Evolutionary conservation across 1,140 invertebrate genomes (phyloP).

Genomic region (Pemphigus obesinymphae): DNA sequence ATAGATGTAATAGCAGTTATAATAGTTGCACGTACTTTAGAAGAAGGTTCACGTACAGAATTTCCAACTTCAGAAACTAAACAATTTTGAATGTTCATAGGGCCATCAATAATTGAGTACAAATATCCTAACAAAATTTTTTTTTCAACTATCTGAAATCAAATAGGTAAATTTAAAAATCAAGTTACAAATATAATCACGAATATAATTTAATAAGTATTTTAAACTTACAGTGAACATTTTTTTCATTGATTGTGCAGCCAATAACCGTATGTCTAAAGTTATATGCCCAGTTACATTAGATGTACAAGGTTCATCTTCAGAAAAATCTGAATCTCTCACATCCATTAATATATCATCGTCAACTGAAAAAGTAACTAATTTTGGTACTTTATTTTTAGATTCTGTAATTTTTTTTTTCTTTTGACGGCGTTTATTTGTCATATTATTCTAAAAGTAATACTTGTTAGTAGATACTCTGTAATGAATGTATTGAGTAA

Average conservation of each 20-base stretch:
- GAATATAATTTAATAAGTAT: neutral
- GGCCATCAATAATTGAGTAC: constrained; percentile 22
- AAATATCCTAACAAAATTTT: constrained; percentile 21
- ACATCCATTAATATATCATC: constrained; percentile 3
- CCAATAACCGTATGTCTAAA: constrained; percentile 14
- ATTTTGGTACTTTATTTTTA: constrained; percentile 31
- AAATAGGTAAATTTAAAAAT: neutral
- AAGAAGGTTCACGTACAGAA: constrained; percentile 17
- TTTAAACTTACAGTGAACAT: constrained; percentile 8
- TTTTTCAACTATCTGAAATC: constrained; percentile 19
- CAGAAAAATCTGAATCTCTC: constrained; percentile 35
- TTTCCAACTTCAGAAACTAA: neutral
- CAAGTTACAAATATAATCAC: neutral
- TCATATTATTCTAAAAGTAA: constrained; percentile 20
- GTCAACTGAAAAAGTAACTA: constrained; percentile 3
- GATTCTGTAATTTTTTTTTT: constrained; percentile 36
- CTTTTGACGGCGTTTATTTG: constrained; percentile 29
- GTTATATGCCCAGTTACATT: neutral
- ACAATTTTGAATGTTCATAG: constrained; percentile 26
- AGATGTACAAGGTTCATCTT: constrained; percentile 5
- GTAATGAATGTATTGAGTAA: neutral
- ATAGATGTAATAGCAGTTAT: constrained; percentile 30
- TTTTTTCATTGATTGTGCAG: constrained; percentile 32
- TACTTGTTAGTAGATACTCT: neutral
- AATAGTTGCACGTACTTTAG: constrained; percentile 28